Evolutionary conservation across 2,888 invertebrate genomes (phyloP), one percentile per base, ranked within the genome.

Genomic region (Rhogogaster chlorosoma): DNA sequence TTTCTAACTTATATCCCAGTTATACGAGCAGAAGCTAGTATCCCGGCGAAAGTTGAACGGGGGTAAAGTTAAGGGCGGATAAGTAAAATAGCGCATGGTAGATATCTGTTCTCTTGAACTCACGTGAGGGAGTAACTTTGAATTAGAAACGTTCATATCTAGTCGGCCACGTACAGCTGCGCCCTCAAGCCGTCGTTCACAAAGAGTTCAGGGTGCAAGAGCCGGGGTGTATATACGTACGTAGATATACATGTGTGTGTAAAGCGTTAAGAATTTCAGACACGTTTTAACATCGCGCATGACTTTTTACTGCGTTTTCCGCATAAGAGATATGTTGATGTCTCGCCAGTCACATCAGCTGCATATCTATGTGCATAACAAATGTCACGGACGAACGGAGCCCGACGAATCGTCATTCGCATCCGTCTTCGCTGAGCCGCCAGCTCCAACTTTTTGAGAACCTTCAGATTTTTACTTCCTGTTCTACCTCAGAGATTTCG

Each of bases 281-380:
- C 78, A 78, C 78, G 78, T 78, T 36, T 78, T 26, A 78, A 29
- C 53, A 49, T 32, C 78, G 53, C 32, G 78, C 3, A 53, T 53
- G 53, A 32, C 53, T 57, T 78, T 78, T 78, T 57, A 29, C 78
- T 49, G 78, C 29, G 53, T 78, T 45, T 78, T 45, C 15, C 9
- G 70, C 18, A 67, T 15, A 15, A 32, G 49, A 78, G 15, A 77
- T 77, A 53, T 53, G 29, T 57, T 78, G 78, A 78, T 53, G 78
- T 77, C 45, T 78, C 49, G 78, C n/a, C 18, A 53, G 78, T 32
- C 78, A 57, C 78, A 78, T n/a, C 53, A 32, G 78, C 36, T 78
- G 78, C 78, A 78, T 78, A 78, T n/a, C 57, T 53, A 78, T n/a
- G 78, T 26, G 78, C 78, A 32, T 26, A 78, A 78, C 53, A 45